Evolutionary conservation across 1,140 invertebrate genomes (phyloP), one percentile per base, ranked within the genome.

Genomic region (Pteromalus puparum): DNA sequence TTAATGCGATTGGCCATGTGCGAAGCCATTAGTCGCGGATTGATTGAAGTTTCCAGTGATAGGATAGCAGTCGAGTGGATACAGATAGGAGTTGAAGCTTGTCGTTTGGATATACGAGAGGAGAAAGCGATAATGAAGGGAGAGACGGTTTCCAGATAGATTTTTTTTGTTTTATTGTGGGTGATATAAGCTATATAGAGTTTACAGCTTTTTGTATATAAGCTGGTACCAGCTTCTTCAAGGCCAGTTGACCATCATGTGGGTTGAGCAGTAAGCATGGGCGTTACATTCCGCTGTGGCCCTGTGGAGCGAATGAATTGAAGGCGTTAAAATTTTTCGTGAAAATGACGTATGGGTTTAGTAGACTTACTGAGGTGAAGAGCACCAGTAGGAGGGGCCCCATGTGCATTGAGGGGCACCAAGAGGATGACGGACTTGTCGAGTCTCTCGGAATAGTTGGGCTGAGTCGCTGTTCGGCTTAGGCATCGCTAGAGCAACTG

Each of bases 381-480:
- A 30, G 30, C 76, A 78, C 76, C 76, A 78, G 42, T 78, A 67
- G 1, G 48, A 21, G 0, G 76, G 76, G 10, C 76, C 76, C 30
- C 53, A 34, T 18, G 76, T 67, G 42, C 76, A 78, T 9, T 12
- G 76, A 38, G 65, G 4, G 2, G 13, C 28, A 42, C 76, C 76
- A 1, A 78, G 18, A 21, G 28, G 34, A 3, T 3, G 70, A 18
- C 7, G 15, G 6, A 26, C 34, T 82, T 48, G 38, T 72, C 24
- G 13, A 13, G 13, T 53, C 70, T 48, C 13, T 9, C 46, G 46
- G 46, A 48, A 15, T 5, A 18, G n/a, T 26, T 26, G 48, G 2
- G 38, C 15, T 13, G 21, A 15, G 12, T 3, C 74, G n/a, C 74
- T 46, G 12, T 38, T 42, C 3, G 2, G 13, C 46, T 48, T 1